Conservation (phyloP, 2,113 vertebrate genomes). For the Sciurus niger region DNA sequence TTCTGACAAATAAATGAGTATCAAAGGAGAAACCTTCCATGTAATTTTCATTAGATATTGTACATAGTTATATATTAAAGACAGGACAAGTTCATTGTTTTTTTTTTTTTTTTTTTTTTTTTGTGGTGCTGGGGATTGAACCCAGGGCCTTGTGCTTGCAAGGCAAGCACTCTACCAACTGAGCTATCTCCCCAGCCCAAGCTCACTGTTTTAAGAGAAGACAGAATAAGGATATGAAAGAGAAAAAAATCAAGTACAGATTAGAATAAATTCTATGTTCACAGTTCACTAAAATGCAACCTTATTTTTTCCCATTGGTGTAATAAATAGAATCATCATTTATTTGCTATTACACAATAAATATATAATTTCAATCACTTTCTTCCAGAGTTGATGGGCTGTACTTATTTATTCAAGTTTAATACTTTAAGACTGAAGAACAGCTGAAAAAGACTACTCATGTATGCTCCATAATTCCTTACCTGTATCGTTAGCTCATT, state of each 20-base stretch:
- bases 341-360: slow-evolving; percentile 40
- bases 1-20: slow-evolving; percentile 26
- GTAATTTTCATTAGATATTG: slow-evolving; percentile 48
- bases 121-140: too few species aligned
- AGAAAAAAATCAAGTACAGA: slow-evolving; percentile 35
- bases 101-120: neutral
- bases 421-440: slow-evolving; percentile 33
- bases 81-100: neutral
- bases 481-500: slow-evolving; percentile 96
- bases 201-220: slow-evolving; percentile 22
- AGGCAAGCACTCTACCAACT: too few species aligned
- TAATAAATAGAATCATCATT: slow-evolving; percentile 5
- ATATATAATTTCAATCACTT: slow-evolving; percentile 12
- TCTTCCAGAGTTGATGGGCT: neutral
- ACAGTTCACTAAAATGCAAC: neutral
- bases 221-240: slow-evolving; percentile 8
- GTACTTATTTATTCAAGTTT: slow-evolving; percentile 45
- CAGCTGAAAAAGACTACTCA: neutral
- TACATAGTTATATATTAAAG: neutral
- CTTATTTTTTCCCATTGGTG: neutral
- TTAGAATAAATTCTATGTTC: neutral
- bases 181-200: too few species aligned
- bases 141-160: too few species aligned
- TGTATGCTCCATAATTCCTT: slow-evolving; percentile 58
- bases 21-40: neutral